phyloP scores from a whole-genome alignment of 2,888 invertebrate species.

The Deroplatys truncata region DNA sequence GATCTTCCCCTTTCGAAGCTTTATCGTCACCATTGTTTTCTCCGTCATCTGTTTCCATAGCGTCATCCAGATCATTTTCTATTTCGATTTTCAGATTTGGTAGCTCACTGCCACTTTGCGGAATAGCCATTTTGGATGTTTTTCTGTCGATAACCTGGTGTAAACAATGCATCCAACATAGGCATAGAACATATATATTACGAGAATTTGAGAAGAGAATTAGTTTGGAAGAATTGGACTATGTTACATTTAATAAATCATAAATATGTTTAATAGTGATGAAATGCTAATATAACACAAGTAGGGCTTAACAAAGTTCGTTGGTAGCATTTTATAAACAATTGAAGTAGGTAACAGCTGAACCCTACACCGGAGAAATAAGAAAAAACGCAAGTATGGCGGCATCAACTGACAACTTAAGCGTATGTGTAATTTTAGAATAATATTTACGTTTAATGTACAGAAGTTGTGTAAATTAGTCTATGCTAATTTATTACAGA shows the following conservation, averaged over 20 bases:
- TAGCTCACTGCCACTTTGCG: not conserved
- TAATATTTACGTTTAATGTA: not conserved
- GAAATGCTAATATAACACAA: too few relatives aligned
- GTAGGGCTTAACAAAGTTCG: not conserved
- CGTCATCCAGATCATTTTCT: slow-evolving; percentile 44
- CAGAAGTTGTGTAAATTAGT: not conserved
- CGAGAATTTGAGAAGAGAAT: too few relatives aligned
- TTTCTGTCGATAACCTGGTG: not conserved
- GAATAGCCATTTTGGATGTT: slow-evolving; percentile 1
- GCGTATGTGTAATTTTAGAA: not conserved
- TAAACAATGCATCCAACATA: not conserved
- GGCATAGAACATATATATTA: not conserved
- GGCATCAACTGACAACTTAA: not conserved
- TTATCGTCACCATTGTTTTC: slow-evolving; percentile 21
- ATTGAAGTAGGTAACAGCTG: not conserved
- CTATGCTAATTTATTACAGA: not conserved
- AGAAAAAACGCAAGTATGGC: not conserved
- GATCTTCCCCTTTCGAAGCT: slow-evolving; percentile 33
- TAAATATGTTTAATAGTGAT: too few relatives aligned
- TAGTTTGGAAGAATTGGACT: too few relatives aligned
- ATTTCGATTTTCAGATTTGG: slow-evolving; percentile 43
- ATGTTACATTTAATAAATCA: too few relatives aligned
- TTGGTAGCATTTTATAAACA: not conserved
- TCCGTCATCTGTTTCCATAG: slow-evolving; percentile 49
- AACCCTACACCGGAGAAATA: not conserved